Base-by-base conservation (phyloP, 2,888 invertebrate genomes). In the Augochlorella aurata region DNA sequence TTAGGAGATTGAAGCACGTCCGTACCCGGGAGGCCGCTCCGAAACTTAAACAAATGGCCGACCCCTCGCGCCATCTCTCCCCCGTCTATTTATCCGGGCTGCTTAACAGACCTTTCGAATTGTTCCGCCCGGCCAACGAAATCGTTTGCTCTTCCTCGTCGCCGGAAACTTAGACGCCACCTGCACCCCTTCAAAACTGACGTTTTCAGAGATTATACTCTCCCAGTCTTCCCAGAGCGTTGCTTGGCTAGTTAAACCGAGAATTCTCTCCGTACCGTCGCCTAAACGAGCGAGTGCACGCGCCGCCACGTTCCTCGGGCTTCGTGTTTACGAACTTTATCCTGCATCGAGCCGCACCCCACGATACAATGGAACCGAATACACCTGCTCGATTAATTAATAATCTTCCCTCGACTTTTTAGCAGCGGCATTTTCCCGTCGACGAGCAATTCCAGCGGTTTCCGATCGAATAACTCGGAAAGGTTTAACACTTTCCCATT, bases 1-100 rank as follows among this genome's bases (percentile, higher is more conserved):
- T 88, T 86, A 88, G 81, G 77, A 87, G 86, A 87, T 87, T 87
- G 83, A 87, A 83, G 80, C 75, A 76, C 84, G 79, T 77, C 79
- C 71, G 79, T 82, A 49, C 75, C 63, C 65, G 65, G 21, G 65
- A 75, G 82, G 50, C 52, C 50, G 65, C 58, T 66, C 21, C 68
- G 82, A 70, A 75, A 82, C 82, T 83, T 73, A 74, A 82, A 82
- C 78, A 82, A 83, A 82, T 69, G 47, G n/a, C 45, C n/a, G 73
- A 18, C 45, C 65, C 38, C 38, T 38, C 4, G 10, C 70, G 24
- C 9, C 49, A 14, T 18, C 38, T 38, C 45, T n/a, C 8, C n/a
- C 16, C 21, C 9, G 21, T 14, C 71, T 65, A 73, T 72, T 83
- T 82, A 78, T 63, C 50, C 63, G 29, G 14, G 38, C 54, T 67